Evolutionary conservation across 2,888 invertebrate species (phyloP).

Genomic region (Spisula subtruncata): DNA sequence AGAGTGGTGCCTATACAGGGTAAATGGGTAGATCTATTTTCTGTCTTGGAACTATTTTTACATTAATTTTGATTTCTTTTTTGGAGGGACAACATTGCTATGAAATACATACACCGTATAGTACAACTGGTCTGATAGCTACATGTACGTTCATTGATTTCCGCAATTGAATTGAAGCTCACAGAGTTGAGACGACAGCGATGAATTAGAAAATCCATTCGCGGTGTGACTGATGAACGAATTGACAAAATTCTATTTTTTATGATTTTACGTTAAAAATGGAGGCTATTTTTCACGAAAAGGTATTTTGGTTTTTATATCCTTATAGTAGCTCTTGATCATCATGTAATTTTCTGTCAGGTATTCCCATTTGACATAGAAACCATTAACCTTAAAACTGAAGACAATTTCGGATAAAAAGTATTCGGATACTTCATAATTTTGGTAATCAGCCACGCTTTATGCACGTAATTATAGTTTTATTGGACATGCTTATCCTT

Average conservation of each 20-base stretch:
- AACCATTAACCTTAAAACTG: neutral
- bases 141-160: too few species aligned
- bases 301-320: constrained; percentile 58
- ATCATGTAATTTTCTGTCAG: too few species aligned
- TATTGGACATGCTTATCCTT: neutral
- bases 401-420: neutral
- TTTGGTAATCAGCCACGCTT: neutral
- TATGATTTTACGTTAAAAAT: constrained; percentile 49
- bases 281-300: constrained; percentile 79
- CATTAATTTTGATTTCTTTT: too few species aligned
- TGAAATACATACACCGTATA: too few species aligned
- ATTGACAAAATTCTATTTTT: neutral
- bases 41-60: too few species aligned
- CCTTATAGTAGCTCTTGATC: neutral
- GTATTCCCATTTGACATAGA: neutral
- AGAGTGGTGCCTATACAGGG: too few species aligned
- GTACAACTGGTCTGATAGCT: too few species aligned
- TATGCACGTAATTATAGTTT: neutral
- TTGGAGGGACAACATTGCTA: too few species aligned
- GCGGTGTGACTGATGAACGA: neutral
- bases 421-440: constrained; percentile 15
- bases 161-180: too few species aligned
- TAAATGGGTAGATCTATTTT: too few species aligned
- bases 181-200: constrained; percentile 11
- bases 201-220: neutral